Evolutionary conservation across 2,797 vertebrate species (phyloP), one percentile per base, ranked within the genome.

Genomic region (Crenuchus spilurus): DNA sequence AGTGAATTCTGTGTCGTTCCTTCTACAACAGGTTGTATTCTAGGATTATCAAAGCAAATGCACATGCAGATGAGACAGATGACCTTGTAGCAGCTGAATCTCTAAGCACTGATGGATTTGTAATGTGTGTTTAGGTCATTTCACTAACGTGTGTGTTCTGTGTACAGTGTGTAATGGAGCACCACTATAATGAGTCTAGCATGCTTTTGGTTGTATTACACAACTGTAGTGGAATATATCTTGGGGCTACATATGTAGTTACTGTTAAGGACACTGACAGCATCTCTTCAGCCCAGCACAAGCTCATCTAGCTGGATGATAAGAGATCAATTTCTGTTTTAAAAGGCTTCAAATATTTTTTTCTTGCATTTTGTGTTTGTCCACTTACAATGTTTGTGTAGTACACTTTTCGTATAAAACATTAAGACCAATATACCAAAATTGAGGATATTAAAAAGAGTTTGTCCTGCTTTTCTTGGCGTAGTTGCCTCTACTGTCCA

Each of bases 131-230:
- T 54, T 54, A 31, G 51, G 6, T 54, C 26, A 30, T 30, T 28
- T 30, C 51, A 16, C 14, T 54, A 54, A 54, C 54, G 31, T 39
- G 44, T 48, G 63, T 66, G 61, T 64, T 48, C 42, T 66, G 61
- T 64, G 44, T 14, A 16, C 18, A n/a, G 0, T 54, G 18, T n/a
- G 72, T 35, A 64, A 64, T 30, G 51, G 46, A 51, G 52, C 24
- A 8, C 18, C 33, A 52, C 61, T 54, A 69, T 72, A 61, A 67
- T 72, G 72, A 31, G 33, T 68, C 13, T 65, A 18, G 46, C 31
- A 28, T 60, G 51, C 44, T 52, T 62, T 41, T 30, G 41, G 18
- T 28, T 54, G 51, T 54, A n/a, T 76, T 65, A 54, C 68, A 33
- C 42, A 64, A 80, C 42, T 31, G 11, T 2, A 20, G 57, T 51